Evolutionary conservation across 2,888 invertebrate species (phyloP), one percentile per base, ranked within the genome.

Genomic region (Acanthoscelides obtectus): DNA sequence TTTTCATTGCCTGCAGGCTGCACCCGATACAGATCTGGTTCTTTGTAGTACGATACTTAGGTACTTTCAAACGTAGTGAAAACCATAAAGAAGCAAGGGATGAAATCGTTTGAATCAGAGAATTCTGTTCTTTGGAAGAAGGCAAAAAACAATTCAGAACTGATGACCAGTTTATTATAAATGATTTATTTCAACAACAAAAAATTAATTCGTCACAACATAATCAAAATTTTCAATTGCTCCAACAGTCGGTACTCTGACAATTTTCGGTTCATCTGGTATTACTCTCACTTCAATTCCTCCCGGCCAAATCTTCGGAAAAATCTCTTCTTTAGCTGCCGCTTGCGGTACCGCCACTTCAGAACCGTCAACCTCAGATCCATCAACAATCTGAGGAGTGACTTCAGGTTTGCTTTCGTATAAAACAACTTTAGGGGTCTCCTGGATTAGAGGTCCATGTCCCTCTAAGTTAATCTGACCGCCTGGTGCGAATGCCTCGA

Each of bases 381-480:
- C 5, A 1, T 45, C 45, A 45, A 12, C 66, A 20, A 17, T 19
- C 20, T 66, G 6, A 64, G 65, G 2, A 64, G 65, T 3, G 3
- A 20, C 2, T 12, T 64, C 12, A 64, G 65, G 3, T 64, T 64
- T 64, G 4, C 20, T 19, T 66, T 6, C 20, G 1, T 66, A 20
- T 8, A 66, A 22, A 66, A 66, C 66, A 45, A 70, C 72, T 20
- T 22, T 27, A 12, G 72, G 72, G 0, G 70, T 70, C 1, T 25
- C 72, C 22, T 70, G 72, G 17, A 72, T 25, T 0, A 72, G 19
- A 17, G 70, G 69, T 0, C 67, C 72, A 20, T 25, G 67, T n/a
- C 70, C 68, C 12, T 72, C 70, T n/a, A 72, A 22, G 64, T 67
- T 21, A n/a, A 70, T 70, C 64, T 68, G 70, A 20, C 72, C 72